phyloP scores from a whole-genome alignment of 2,113 vertebrate species.

The Trichomycterus rosablanca region DNA sequence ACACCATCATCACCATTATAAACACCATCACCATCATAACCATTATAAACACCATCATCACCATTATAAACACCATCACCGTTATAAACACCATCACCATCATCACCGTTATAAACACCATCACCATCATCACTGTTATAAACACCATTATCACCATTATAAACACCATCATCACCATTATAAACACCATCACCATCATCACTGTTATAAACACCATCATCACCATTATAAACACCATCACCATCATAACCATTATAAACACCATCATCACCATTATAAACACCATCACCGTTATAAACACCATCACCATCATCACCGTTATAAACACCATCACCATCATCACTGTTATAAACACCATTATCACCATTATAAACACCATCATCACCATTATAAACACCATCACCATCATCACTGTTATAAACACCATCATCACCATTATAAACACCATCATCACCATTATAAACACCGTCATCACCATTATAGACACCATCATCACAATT shows the following conservation, averaged over 20 bases:
- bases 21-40: conserved; percentile 1
- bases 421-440: conserved; percentile 20
- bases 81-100: no score
- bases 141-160: conserved; percentile 39
- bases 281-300: no score
- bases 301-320: conserved; percentile 40
- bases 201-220: conserved; percentile 44
- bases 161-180: conserved; percentile 27
- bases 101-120: conserved; percentile 43
- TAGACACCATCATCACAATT: conserved; percentile 34
- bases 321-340: conserved; percentile 35
- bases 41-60: conserved; percentile 45
- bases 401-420: conserved; percentile 42
- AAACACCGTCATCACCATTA: conserved; percentile 27
- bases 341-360: conserved; percentile 77
- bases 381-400: conserved; percentile 11
- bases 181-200: conserved; percentile 3
- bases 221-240: conserved; percentile 9
- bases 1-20: conserved; percentile 20
- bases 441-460: conserved; percentile 39
- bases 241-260: conserved; percentile 57
- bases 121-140: background rate
- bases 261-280: no score
- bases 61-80: conserved; percentile 10
- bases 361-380: conserved; percentile 43